These are phyloP conservation scores for Bombus sylvicola DNA, from an alignment of 1,140 invertebrate species.

Conservation along the genomic window DNA sequence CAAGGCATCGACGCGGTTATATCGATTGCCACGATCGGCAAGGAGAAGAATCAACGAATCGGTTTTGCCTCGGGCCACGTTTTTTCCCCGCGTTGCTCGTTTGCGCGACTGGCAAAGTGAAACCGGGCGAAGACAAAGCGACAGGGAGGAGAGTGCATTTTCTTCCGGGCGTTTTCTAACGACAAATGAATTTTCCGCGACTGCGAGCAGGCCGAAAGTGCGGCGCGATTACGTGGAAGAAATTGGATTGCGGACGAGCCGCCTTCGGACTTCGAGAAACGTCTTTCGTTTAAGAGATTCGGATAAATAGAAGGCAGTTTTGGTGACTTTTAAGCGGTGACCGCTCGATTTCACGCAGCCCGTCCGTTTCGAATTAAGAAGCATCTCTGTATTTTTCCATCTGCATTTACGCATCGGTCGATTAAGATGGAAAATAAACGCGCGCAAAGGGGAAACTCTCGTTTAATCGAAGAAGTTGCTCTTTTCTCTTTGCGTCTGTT, in stretches of 20 bases:
- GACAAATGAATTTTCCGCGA: constrained; percentile 12
- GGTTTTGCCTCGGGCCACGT: background rate
- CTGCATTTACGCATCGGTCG: background rate
- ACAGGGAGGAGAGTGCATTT: background rate
- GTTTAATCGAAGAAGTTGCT: background rate
- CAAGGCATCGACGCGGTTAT: background rate
- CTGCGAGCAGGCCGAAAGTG: background rate
- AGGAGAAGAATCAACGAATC: background rate
- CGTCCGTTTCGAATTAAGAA: background rate
- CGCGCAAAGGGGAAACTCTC: background rate
- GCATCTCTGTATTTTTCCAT: background rate
- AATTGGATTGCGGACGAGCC: background rate
- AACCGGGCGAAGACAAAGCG: constrained; percentile 1
- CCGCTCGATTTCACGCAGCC: no score
- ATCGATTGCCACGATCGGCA: background rate
- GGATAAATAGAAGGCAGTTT: constrained; percentile 1
- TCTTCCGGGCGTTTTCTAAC: background rate
- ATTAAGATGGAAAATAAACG: background rate
- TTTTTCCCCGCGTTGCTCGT: background rate
- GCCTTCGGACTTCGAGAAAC: background rate
- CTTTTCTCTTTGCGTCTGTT: no score
- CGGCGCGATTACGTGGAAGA: constrained; percentile 5
- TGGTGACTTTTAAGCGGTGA: background rate
- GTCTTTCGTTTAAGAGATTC: background rate
- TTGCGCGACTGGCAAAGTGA: background rate